Evolutionary conservation across 2,888 invertebrate species (phyloP).

Genomic region (Acanthosepion esculentum): DNA sequence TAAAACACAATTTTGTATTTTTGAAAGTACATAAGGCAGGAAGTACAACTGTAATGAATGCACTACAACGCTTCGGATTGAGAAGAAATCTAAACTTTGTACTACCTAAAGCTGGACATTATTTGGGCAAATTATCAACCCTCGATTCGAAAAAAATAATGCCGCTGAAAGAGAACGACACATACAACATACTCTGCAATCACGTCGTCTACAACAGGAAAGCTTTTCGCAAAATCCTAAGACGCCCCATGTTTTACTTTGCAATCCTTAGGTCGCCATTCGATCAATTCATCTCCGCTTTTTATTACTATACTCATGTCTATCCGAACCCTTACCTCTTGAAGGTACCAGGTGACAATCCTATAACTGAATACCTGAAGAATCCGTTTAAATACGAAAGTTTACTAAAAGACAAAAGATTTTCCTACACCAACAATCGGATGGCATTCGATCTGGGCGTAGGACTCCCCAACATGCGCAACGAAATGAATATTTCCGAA

Average conservation of each 20-base stretch:
- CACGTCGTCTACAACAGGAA: slow-evolving; percentile 62
- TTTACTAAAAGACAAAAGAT: neutral
- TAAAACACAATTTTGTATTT: neutral
- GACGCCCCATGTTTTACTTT: slow-evolving; percentile 55
- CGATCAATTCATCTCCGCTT: slow-evolving; percentile 58
- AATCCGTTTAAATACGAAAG: neutral
- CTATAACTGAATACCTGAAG: neutral
- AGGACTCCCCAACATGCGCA: slow-evolving; percentile 48
- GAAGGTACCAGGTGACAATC: neutral
- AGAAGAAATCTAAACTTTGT: neutral
- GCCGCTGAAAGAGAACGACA: neutral
- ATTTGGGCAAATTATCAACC: neutral
- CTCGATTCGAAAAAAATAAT: neutral
- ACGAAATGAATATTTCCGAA: slow-evolving; percentile 50
- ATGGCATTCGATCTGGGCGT: slow-evolving; percentile 66
- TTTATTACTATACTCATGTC: slow-evolving; percentile 55
- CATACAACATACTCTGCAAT: slow-evolving; percentile 55
- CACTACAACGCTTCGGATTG: slow-evolving; percentile 24
- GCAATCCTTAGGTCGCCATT: slow-evolving; percentile 60
- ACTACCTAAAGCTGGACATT: slow-evolving; percentile 1
- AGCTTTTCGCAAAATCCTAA: slow-evolving; percentile 18
- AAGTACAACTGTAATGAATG: slow-evolving; percentile 36
- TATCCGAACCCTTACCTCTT: neutral
- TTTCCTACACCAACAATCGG: slow-evolving; percentile 60
- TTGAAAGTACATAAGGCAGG: slow-evolving; percentile 44